phyloP scores from a whole-genome alignment of 2,797 vertebrate genomes.

The Hozukius guyotensis region DNA sequence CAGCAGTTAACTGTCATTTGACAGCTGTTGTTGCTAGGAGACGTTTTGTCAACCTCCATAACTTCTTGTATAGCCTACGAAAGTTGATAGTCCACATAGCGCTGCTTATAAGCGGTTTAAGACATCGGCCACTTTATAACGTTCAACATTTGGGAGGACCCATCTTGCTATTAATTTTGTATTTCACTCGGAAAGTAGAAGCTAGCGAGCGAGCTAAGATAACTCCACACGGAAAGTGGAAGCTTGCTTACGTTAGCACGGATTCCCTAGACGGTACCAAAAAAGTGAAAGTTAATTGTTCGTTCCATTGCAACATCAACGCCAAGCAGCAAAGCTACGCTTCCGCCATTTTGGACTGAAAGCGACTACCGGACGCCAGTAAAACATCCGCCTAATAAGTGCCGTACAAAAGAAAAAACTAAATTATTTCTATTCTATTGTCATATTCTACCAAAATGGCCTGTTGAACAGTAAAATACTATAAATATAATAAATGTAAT shows the following conservation, averaged over 20 bases:
- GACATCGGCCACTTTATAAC: not conserved
- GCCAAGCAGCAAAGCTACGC: no score
- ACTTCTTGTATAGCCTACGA: not conserved
- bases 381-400: no score
- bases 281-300: no score
- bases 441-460: no score
- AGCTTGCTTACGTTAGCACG: not conserved
- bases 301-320: no score
- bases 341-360: no score
- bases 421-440: no score
- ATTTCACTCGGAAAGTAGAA: not conserved
- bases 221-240: not conserved
- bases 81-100: not conserved
- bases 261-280: no score
- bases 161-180: not conserved
- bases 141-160: not conserved
- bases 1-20: not conserved
- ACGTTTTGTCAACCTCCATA: not conserved
- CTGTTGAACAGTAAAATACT: no score
- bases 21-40: not conserved
- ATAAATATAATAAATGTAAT: no score
- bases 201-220: not conserved
- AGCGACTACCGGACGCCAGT: fast-evolving
- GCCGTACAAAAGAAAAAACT: no score
- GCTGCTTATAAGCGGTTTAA: not conserved